Base-by-base conservation (phyloP, 2,113 vertebrate genomes). In the Zosterops lateralis region DNA sequence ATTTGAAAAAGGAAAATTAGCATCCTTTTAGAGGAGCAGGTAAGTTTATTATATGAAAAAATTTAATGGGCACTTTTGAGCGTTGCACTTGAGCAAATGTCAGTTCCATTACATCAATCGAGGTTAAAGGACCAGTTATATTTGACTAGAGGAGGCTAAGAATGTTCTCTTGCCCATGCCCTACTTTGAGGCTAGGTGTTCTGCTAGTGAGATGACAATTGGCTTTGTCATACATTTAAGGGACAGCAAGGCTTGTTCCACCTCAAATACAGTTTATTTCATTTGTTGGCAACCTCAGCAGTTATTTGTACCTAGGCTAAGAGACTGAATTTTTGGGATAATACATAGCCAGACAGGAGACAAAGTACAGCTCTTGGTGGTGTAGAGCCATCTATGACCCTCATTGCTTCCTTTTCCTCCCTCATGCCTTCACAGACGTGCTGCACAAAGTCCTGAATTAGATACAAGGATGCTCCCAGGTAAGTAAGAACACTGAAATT, bases 81-180 rank as follows among this genome's bases (percentile, higher is more conserved):
- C 53, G 28, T 21, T 44, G 5, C 14, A 16, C 45, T 79, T 86
- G 22, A 70, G 22, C 12, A 68, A 80, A 82, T 34, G 16, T 1
- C 12, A 68, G 4, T 57, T 60, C 22, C 3, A 4, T 48, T 32
- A 50, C 9, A 20, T 34, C 36, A 66, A 7, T 6, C 0, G 0
- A 73, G 17, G 22, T 72, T 73, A 60, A 73, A 40, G 9, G 17
- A 32, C 11, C 11, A 42, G 5, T 56, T 61, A 32, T 38, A 72
- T 87, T 76, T 47, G 24, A 2, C 21, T 61, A 26, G 19, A 18
- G 17, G 62, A 17, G 5, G 12, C 26, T 82, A 42, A 75, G 79
- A 65, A 65, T 17, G 4, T 45, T 73, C 8, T 76, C n/a, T 60
- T 61, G 21, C 20, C 38, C 19, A 10, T 14, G 6, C 5, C 6